Conservation (phyloP, 2,888 invertebrate species). For the Zootermopsis nevadensis region DNA sequence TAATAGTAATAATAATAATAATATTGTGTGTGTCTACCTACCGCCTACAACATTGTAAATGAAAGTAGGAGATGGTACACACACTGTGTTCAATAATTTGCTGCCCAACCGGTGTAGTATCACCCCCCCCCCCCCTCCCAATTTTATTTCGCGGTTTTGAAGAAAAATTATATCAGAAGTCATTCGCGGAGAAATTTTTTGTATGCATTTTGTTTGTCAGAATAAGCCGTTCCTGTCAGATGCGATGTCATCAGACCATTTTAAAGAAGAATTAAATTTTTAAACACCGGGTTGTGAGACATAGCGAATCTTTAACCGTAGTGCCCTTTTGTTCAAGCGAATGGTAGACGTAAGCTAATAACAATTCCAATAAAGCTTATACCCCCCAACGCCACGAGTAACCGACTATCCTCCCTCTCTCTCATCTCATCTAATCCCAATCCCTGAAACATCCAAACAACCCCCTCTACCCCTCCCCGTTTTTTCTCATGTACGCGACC, state of each 20-base stretch:
- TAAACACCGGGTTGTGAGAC: background rate
- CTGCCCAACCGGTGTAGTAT: background rate
- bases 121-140: too few relatives aligned
- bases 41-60: background rate
- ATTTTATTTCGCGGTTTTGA: too few relatives aligned
- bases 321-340: background rate
- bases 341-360: constrained; percentile 7
- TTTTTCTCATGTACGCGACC: background rate
- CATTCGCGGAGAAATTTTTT: too few relatives aligned
- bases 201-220: too few relatives aligned
- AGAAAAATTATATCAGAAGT: too few relatives aligned
- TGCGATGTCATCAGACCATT: too few relatives aligned
- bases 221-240: too few relatives aligned
- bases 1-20: background rate
- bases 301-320: background rate
- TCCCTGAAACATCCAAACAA: background rate
- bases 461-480: background rate
- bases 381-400: constrained; percentile 22
- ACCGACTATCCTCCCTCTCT: background rate
- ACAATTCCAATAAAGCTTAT: constrained; percentile 28
- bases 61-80: background rate
- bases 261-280: background rate
- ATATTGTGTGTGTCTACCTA: background rate
- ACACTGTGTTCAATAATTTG: background rate
- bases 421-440: background rate